These are phyloP conservation scores for Ascaphus truei DNA, from an alignment of 2,113 vertebrate genomes.

Conservation along the genomic window DNA sequence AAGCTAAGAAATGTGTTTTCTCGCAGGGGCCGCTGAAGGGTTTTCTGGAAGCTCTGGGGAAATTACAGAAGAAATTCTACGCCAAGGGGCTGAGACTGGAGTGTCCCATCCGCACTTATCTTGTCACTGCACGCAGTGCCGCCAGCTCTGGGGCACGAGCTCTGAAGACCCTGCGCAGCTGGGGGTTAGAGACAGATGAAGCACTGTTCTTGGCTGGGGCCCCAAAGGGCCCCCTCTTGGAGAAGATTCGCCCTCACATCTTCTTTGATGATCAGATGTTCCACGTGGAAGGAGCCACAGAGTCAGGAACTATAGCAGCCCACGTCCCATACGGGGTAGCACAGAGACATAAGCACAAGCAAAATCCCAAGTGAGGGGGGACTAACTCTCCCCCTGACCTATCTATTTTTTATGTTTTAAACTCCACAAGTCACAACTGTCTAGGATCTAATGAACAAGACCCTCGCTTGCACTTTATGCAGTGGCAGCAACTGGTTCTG, in stretches of 20 bases:
- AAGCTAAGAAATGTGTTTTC: no score
- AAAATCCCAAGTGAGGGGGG: constrained; percentile 45
- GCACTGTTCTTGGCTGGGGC: constrained; percentile 89
- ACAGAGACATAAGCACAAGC: constrained; percentile 61
- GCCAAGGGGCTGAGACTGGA: constrained; percentile 83
- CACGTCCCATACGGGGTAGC: constrained; percentile 87
- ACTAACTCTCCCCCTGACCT: no score
- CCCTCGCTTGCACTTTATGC: no score
- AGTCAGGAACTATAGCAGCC: constrained; percentile 83
- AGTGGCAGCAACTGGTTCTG: no score
- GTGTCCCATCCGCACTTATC: constrained; percentile 90
- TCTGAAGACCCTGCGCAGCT: constrained; percentile 87
- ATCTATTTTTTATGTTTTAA: no score
- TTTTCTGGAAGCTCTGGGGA: constrained; percentile 88
- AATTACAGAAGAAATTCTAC: constrained; percentile 92
- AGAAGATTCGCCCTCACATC: constrained; percentile 90
- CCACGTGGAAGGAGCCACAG: constrained; percentile 86
- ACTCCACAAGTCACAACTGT: no score
- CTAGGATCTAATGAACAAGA: no score
- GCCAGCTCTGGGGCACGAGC: constrained; percentile 89
- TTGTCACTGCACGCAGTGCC: constrained; percentile 87
- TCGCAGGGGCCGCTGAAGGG: constrained; percentile 85
- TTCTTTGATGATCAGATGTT: constrained; percentile 98
- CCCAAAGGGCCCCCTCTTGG: constrained; percentile 87
- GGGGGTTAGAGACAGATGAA: constrained; percentile 92